These are phyloP conservation scores for Trimorus sp. DNA, from an alignment of 2,888 invertebrate genomes.

Conservation along the genomic window DNA sequence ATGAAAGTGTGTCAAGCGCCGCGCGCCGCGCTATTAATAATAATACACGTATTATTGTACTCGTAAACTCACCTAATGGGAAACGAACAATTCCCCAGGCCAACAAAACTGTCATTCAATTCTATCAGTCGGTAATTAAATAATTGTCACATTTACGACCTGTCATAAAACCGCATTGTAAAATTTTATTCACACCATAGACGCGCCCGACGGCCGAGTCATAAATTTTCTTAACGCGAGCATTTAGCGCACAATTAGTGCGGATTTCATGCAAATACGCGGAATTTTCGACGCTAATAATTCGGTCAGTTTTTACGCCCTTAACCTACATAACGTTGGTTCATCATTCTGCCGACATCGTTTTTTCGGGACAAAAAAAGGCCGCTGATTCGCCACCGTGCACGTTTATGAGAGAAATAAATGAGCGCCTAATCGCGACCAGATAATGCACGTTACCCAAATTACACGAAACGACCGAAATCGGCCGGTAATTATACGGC, in stretches of 20 bases:
- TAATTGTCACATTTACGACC: slow-evolving; percentile 2
- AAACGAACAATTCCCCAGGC: background rate
- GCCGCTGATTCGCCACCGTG: slow-evolving; percentile 11
- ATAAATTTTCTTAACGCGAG: slow-evolving; percentile 24
- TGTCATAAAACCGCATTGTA: background rate
- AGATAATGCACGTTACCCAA: slow-evolving; percentile 31
- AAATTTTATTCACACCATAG: slow-evolving; percentile 20
- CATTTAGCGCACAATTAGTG: slow-evolving; percentile 32
- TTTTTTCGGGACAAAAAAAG: slow-evolving; percentile 29
- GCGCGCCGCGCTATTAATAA: slow-evolving; percentile 35
- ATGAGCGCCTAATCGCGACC: slow-evolving; percentile 39
- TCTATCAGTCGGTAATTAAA: slow-evolving; percentile 7
- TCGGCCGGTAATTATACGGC: slow-evolving; percentile 32
- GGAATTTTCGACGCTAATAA: slow-evolving; percentile 33
- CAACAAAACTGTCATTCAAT: background rate
- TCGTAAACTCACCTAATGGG: slow-evolving; percentile 38
- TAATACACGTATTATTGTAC: slow-evolving; percentile 37
- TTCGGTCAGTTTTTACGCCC: slow-evolving; percentile 28
- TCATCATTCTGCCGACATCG: slow-evolving; percentile 32
- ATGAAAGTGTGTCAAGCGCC: slow-evolving; percentile 59
- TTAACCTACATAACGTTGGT: slow-evolving; percentile 52
- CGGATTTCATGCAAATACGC: slow-evolving; percentile 29
- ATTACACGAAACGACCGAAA: slow-evolving; percentile 48
- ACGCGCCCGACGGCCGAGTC: background rate
- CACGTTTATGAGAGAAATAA: slow-evolving; percentile 48